Evolutionary conservation across 2,888 invertebrate species (phyloP).

Genomic region (Clusia tigrina): DNA sequence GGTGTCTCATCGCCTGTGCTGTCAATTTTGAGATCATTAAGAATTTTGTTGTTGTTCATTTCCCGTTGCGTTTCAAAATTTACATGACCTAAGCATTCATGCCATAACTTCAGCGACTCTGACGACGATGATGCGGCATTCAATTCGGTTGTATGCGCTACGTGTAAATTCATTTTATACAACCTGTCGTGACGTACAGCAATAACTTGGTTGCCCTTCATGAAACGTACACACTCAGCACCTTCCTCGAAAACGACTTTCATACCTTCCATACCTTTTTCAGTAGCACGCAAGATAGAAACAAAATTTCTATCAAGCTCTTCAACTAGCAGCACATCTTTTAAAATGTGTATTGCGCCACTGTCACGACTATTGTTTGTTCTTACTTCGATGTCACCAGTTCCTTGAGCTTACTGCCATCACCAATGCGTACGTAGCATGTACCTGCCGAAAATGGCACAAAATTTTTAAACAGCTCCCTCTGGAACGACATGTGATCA

Average conservation of each 20-base stretch:
- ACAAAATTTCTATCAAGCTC: constrained; percentile 25
- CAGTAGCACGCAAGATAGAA: constrained; percentile 24
- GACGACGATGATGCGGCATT: constrained; percentile 18
- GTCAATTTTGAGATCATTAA: constrained; percentile 16
- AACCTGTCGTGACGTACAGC: constrained; percentile 30
- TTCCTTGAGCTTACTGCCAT: too few relatives aligned
- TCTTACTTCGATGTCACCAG: background rate
- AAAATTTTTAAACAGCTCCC: too few relatives aligned
- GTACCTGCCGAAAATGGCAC: too few relatives aligned
- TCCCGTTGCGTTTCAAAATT: constrained; percentile 30
- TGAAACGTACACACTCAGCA: constrained; percentile 27
- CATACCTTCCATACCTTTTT: constrained; percentile 31
- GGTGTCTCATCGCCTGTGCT: background rate
- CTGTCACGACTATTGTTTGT: background rate
- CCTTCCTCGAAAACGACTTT: constrained; percentile 34
- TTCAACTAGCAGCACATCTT: background rate
- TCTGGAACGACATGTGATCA: too few relatives aligned
- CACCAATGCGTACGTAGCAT: too few relatives aligned
- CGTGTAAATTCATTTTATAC: constrained; percentile 28
- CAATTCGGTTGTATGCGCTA: constrained; percentile 18
- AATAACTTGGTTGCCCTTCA: constrained; percentile 25
- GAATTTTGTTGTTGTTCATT: constrained; percentile 11
- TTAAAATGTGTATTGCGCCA: background rate
- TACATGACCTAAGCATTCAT: constrained; percentile 38
- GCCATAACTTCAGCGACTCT: constrained; percentile 34